A percentile compares a stretch with the other conserved stretches of the same genome.
Conservation (phyloP, 2,888 invertebrate genomes). For the Ennomos quercinarius region DNA sequence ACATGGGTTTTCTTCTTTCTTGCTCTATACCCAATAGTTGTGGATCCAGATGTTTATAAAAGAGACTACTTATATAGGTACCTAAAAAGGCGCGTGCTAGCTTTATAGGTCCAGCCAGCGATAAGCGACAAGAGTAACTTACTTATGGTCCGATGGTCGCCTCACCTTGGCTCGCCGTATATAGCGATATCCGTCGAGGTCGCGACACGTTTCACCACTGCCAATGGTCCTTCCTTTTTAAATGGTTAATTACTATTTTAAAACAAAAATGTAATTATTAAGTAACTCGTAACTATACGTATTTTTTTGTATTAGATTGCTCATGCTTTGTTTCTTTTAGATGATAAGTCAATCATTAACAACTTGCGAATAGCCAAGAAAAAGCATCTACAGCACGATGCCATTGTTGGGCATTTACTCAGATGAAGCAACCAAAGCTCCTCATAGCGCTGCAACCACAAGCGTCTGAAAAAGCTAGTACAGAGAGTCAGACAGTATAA, state of each 20-base stretch:
- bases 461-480: constrained; percentile 46
- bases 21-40: not conserved
- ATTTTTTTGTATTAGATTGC: no score
- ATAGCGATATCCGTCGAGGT: constrained; percentile 77
- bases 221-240: constrained; percentile 64
- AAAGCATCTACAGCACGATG: constrained; percentile 25
- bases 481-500: constrained; percentile 19
- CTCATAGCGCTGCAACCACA: constrained; percentile 42
- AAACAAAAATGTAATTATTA: constrained; percentile 45
- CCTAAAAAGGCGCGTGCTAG: constrained; percentile 41
- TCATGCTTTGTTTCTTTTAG: no score
- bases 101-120: constrained; percentile 44
- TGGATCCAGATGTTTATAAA: constrained; percentile 22
- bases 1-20: not conserved
- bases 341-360: no score
- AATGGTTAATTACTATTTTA: constrained; percentile 57
- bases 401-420: constrained; percentile 42
- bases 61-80: constrained; percentile 33
- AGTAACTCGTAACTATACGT: constrained; percentile 11
- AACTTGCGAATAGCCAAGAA: constrained; percentile 8
- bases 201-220: constrained; percentile 61
- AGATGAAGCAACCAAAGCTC: constrained; percentile 48
- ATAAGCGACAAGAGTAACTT: constrained; percentile 56
- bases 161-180: constrained; percentile 76
- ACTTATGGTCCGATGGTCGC: constrained; percentile 68